Evolutionary conservation across 2,113 vertebrate species (phyloP).

Genomic region (Rhinolophus sinicus): DNA sequence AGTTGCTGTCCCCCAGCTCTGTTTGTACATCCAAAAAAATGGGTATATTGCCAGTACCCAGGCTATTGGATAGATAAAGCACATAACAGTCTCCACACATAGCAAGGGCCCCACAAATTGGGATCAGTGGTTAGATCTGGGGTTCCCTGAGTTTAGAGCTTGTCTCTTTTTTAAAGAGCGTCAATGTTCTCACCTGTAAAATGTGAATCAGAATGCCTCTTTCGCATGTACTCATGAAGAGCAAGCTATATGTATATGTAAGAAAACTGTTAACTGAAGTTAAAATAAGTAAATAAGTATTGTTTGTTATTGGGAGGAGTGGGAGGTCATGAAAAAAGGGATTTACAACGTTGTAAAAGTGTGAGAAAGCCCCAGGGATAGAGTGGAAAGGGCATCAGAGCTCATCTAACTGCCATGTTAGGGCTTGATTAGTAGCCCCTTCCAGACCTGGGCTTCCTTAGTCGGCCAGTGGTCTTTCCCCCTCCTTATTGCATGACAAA

Average conservation of each 20-base stretch:
- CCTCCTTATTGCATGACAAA: not conserved
- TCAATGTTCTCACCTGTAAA: not conserved
- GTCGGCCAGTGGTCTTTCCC: not conserved
- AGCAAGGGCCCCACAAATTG: not conserved
- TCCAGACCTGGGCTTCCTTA: not conserved
- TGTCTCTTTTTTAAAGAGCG: not conserved
- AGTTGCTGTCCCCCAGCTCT: not conserved
- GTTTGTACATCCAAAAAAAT: conserved; percentile 5
- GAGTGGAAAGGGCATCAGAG: not conserved
- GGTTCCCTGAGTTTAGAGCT: not conserved
- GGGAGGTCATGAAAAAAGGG: not conserved
- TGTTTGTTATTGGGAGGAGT: not conserved
- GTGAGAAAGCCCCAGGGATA: not conserved
- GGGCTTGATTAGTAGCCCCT: not conserved
- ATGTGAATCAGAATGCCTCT: not conserved
- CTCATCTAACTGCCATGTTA: not conserved
- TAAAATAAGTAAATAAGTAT: not conserved
- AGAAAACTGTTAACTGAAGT: not conserved
- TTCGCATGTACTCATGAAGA: not conserved
- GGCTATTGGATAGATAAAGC: not conserved
- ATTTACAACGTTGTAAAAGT: not conserved
- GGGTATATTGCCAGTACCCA: not conserved
- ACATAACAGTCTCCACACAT: not conserved
- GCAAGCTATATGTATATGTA: not conserved
- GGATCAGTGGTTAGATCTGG: not conserved